phyloP scores from a whole-genome alignment of 2,888 invertebrate species.

The Heliconius aoede region DNA sequence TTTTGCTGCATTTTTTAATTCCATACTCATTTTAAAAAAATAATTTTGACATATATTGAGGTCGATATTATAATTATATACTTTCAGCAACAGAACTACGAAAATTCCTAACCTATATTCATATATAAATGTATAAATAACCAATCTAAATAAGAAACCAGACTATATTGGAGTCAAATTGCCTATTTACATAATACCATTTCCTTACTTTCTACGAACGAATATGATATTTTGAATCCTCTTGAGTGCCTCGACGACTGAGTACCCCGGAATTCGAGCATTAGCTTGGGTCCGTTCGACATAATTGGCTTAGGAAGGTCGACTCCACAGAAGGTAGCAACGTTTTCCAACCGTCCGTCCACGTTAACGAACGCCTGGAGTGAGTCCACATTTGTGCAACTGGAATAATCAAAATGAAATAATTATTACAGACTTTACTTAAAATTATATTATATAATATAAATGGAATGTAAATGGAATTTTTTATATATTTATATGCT shows the following conservation, averaged over 20 bases:
- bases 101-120: neutral
- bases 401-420: slow-evolving; percentile 67
- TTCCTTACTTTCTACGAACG: slow-evolving; percentile 94
- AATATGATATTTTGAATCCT: slow-evolving; percentile 94
- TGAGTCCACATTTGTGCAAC: slow-evolving; percentile 91
- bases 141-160: neutral
- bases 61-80: too few species aligned
- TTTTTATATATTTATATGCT: too few species aligned
- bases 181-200: neutral
- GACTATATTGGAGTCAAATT: neutral
- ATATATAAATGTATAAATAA: neutral
- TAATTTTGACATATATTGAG: too few species aligned
- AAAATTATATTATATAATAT: neutral
- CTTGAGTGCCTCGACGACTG: slow-evolving; percentile 90
- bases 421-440: neutral
- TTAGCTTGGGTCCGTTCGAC: slow-evolving; percentile 94
- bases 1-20: too few species aligned
- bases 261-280: slow-evolving; percentile 92
- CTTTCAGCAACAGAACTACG: neutral
- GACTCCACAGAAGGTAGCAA: slow-evolving; percentile 94
- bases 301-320: slow-evolving; percentile 93
- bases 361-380: slow-evolving; percentile 92
- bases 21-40: too few species aligned
- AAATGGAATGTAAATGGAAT: too few species aligned
- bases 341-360: slow-evolving; percentile 92